Evolutionary conservation across 2,113 vertebrate species (phyloP).

Genomic region (Sminthopsis crassicaudata): DNA sequence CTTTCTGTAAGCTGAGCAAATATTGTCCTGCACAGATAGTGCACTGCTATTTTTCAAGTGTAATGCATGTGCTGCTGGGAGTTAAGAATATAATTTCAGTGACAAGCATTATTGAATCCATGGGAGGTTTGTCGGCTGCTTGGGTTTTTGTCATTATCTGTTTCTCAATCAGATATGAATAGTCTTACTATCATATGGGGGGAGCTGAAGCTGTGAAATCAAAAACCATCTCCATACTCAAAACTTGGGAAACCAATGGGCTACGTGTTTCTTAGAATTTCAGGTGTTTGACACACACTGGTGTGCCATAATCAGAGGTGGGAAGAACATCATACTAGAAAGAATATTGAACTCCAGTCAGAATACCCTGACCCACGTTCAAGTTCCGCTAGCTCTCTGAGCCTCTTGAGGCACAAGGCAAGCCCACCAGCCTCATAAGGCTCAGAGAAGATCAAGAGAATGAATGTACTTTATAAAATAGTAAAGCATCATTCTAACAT

Average conservation of each 20-base stretch:
- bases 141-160: neutral
- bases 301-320: neutral
- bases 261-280: neutral
- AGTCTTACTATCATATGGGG: neutral
- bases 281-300: neutral
- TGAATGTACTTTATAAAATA: neutral
- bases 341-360: neutral
- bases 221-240: neutral
- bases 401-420: neutral
- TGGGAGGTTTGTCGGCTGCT: neutral
- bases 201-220: neutral
- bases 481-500: neutral
- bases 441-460: neutral
- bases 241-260: neutral
- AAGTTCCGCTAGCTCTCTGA: neutral
- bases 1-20: neutral
- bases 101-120: neutral
- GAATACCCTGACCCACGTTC: neutral
- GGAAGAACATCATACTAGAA: neutral
- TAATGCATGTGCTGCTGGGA: neutral
- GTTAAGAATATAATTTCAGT: neutral
- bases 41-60: neutral
- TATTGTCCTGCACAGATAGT: neutral
- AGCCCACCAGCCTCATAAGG: neutral
- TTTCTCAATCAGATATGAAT: neutral